Percentiles rank a stretch among this genome's conserved stretches.
phyloP scores from a whole-genome alignment of 2,888 invertebrate genomes.

The Watsonalla cultraria region DNA sequence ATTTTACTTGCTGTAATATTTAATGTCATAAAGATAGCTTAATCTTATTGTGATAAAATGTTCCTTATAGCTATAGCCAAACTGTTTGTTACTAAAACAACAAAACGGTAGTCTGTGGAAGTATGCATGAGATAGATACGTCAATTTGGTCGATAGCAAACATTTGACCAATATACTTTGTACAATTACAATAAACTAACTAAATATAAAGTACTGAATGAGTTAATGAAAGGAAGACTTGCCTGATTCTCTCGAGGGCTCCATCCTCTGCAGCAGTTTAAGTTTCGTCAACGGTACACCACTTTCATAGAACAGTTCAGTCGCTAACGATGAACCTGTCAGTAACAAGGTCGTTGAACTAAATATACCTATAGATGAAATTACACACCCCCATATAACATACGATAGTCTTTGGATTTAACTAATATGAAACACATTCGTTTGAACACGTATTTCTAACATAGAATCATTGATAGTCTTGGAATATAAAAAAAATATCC shows the following conservation, averaged over 20 bases:
- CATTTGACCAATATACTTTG: no score
- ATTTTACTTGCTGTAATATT: no score
- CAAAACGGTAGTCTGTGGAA: no score
- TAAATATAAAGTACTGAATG: no score
- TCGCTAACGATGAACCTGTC: slow-evolving; percentile 76
- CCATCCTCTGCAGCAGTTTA: slow-evolving; percentile 60
- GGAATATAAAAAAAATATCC: slow-evolving; percentile 19
- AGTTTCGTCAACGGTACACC: slow-evolving; percentile 51
- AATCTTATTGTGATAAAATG: no score
- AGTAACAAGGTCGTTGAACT: slow-evolving; percentile 79
- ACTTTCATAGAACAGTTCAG: slow-evolving; percentile 72
- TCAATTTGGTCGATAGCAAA: no score
- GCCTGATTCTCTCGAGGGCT: slow-evolving; percentile 75
- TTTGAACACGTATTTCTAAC: slow-evolving; percentile 13
- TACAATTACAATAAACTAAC: no score
- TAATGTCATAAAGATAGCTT: no score
- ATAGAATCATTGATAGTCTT: slow-evolving; percentile 13
- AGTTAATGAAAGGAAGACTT: slow-evolving; percentile 27
- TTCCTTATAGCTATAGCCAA: no score
- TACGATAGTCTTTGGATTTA: slow-evolving; percentile 30
- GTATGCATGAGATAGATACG: no score
- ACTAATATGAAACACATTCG: slow-evolving; percentile 33
- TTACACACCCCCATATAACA: slow-evolving; percentile 44
- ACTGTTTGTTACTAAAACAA: no score
- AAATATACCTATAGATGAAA: slow-evolving; percentile 72